Evolutionary conservation across 1,140 invertebrate genomes (phyloP), one percentile per base, ranked within the genome.

Genomic region (Mylabris phalerata): DNA sequence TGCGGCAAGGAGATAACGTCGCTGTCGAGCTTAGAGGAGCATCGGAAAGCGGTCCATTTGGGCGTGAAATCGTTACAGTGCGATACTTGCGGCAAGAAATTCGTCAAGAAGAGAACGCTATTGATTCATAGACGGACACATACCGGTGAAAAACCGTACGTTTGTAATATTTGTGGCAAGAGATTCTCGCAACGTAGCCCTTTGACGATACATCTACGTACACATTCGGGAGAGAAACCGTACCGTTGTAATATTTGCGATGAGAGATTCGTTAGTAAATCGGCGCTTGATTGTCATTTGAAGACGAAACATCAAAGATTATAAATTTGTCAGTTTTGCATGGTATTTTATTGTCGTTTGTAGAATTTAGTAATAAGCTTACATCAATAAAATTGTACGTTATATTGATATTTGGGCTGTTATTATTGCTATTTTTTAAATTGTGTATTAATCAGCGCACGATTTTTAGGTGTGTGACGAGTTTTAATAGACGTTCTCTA

Each of bases 21-120:
- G 3, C 78, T 79, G 63, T 82, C 80, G 4, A 75, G 83, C 41
- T 75, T 84, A 52, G 80, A 82, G 46, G 79, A 77, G 65, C 83
- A 85, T 63, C 79, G 63, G 82, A 82, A 66, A 79, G 51, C 46
- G 71, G 70, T 60, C 81, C 80, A 41, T 78, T 80, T 55, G 75
- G 54, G 44, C 57, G 43, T 32, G 4, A 40, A 70, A 66, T 3
- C 66, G 67, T 4, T 68, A 66, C 7, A 69, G 67, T 87, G 85
- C 71, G 82, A 84, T 62, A 82, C 88, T 26, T 91, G 90, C 71
- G 83, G 83, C 10, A 92, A 93, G 75, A 82, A 84, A 54, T 83
- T 94, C 45, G 82, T 82, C 26, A 82, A 78, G 41, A 77, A 80
- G 1, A 82, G 86, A 48, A 83, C 86, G 55, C 73, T 88, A 48